A percentile compares a stretch with the other conserved stretches of the same genome.
These are phyloP conservation scores for Eidolon dupreanum DNA, from an alignment of 2,797 vertebrate genomes.

Conservation along the genomic window DNA sequence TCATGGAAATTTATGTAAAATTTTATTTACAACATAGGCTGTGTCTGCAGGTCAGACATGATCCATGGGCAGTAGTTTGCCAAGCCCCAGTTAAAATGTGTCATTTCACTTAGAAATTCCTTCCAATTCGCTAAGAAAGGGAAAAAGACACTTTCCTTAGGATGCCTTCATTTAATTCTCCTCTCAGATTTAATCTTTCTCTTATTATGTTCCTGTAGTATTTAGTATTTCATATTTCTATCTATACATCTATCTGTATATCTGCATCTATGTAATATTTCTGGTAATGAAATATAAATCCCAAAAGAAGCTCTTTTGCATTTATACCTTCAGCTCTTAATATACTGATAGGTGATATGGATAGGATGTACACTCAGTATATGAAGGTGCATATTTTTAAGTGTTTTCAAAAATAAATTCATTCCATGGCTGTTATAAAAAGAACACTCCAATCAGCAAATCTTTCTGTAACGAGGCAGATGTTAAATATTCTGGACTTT, in stretches of 20 bases:
- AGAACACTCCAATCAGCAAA: not conserved
- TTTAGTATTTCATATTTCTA: constrained; percentile 1
- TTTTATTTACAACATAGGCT: not conserved
- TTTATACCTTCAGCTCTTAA: constrained; percentile 14
- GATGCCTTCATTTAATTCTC: not conserved
- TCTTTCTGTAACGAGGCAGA: not conserved
- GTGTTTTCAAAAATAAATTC: constrained; percentile 35
- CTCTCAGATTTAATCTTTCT: not conserved
- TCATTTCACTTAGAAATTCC: not conserved
- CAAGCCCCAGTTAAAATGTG: not conserved
- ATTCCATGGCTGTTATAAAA: not conserved
- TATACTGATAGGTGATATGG: not conserved
- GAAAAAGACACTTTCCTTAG: not conserved
- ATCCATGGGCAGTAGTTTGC: not conserved
- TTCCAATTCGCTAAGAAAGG: not conserved
- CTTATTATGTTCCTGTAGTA: not conserved
- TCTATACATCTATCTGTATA: not conserved
- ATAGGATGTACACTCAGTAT: not conserved
- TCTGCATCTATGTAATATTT: not conserved
- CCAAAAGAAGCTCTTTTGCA: not conserved
- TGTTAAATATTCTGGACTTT: not conserved
- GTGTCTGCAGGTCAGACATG: not conserved
- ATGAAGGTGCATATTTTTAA: not conserved
- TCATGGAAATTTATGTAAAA: not conserved
- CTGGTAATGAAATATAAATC: not conserved